Base-by-base conservation (phyloP, 2,113 vertebrate genomes). In the Scatophagus argus region DNA sequence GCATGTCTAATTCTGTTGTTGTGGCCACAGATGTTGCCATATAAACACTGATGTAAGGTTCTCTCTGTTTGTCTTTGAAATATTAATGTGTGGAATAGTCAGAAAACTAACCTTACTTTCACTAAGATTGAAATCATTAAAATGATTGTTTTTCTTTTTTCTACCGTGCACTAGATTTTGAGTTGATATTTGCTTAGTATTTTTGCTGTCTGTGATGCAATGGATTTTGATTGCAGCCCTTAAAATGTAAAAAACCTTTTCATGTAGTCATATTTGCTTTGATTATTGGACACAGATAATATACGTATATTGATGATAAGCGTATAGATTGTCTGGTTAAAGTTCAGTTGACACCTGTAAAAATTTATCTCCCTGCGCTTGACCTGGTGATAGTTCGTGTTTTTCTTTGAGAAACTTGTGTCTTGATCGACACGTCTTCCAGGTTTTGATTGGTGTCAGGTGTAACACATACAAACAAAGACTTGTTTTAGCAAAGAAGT, bases 301-400 rank as follows among this genome's bases (percentile, higher is more conserved):
- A 23, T 25, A 2, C 46, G 25, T 27, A 32, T 34, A n/a, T 34
- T 43, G 11, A 21, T 63, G 34, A 73, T 54, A 54, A 32, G 39
- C 39, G 32, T 51, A 54, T 44, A 36, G 39, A 49, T 74, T 52
- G 21, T 62, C 51, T 49, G 51, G 64, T 56, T 44, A 69, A 83
- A 80, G 56, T 79, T 81, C 54, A 62, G 21, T 12, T 36, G 21
- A 64, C 8, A 46, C 19, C 21, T 17, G 1, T 21, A 25, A 31
- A 3, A 55, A 12, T 63, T 34, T 38, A 38, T 66, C 67, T 21
- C 0, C 5, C 7, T 54, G 32, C 16, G 14, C 76, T 76, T 69
- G 70, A 59, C 46, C 27, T 47, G 46, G 12, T 14, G 21, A 19
- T 58, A 43, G 19, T 54, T 51, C 54, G 6, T 44, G 17, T 46